These are phyloP conservation scores for Chauna torquata DNA, from an alignment of 2,113 vertebrate species.

Conservation along the genomic window DNA sequence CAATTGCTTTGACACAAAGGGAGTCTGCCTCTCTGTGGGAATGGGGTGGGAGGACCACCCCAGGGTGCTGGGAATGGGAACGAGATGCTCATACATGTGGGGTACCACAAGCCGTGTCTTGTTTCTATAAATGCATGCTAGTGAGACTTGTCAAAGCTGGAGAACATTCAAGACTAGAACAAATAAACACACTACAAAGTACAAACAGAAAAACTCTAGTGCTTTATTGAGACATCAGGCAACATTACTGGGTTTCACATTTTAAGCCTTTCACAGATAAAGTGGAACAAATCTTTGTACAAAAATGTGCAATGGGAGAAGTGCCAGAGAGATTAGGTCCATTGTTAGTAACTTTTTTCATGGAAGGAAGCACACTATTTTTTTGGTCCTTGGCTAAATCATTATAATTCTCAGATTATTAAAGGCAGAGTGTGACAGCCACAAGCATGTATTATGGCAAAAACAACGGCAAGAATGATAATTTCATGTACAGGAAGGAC, in stretches of 20 bases:
- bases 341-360: accelerated
- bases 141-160: neutral
- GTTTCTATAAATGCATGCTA: too few species aligned
- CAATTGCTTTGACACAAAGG: neutral
- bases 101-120: accelerated
- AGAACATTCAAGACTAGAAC: neutral
- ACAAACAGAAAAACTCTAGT: neutral
- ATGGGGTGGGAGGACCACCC: neutral
- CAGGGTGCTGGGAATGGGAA: accelerated
- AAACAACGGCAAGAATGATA: neutral
- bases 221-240: neutral
- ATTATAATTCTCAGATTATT: neutral
- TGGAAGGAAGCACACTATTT: neutral
- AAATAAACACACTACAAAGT: neutral
- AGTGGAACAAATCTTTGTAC: neutral
- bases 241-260: accelerated
- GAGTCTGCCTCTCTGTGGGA: neutral
- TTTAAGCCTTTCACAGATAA: neutral
- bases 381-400: neutral
- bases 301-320: neutral
- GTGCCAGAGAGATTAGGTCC: neutral
- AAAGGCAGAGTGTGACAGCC: neutral
- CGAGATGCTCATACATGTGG: accelerated
- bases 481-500: neutral
- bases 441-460: neutral